These are phyloP conservation scores for Pogoniulus pusillus DNA, from an alignment of 2,797 vertebrate genomes.

Conservation along the genomic window DNA sequence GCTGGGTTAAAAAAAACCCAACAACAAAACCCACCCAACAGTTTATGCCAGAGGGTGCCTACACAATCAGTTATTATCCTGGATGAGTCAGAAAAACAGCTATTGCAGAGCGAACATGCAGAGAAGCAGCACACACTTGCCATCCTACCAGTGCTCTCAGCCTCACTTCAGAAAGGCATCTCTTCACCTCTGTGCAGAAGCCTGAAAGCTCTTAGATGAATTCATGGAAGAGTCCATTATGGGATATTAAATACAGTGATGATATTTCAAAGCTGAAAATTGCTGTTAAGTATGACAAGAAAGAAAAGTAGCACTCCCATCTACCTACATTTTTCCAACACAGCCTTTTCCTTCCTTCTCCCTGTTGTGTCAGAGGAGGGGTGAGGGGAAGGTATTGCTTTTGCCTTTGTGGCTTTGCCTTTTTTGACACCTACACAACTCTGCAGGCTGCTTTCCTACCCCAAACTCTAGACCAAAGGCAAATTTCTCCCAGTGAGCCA, in stretches of 20 bases:
- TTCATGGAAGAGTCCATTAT: neutral
- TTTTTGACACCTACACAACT: neutral
- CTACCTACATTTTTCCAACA: neutral
- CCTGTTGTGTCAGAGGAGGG: too few species aligned
- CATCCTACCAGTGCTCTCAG: rapidly evolving
- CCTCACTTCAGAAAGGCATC: neutral
- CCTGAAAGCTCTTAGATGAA: neutral
- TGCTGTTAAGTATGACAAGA: neutral
- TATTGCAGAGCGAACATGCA: neutral
- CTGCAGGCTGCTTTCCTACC: neutral
- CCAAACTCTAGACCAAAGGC: neutral
- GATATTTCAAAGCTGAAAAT: neutral
- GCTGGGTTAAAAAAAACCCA: neutral
- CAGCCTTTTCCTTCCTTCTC: neutral
- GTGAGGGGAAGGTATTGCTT: too few species aligned
- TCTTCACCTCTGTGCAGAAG: neutral
- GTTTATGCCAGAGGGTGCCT: neutral
- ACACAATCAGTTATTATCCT: neutral
- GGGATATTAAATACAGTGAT: neutral
- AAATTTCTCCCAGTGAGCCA: neutral
- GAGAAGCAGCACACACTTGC: neutral
- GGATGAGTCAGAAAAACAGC: neutral
- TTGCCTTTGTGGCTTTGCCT: too few species aligned
- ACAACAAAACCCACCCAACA: neutral
- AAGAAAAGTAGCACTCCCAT: neutral